Evolutionary conservation across 1,140 invertebrate species (phyloP), one percentile per base, ranked within the genome.

Genomic region (Spodoptera frugiperda): DNA sequence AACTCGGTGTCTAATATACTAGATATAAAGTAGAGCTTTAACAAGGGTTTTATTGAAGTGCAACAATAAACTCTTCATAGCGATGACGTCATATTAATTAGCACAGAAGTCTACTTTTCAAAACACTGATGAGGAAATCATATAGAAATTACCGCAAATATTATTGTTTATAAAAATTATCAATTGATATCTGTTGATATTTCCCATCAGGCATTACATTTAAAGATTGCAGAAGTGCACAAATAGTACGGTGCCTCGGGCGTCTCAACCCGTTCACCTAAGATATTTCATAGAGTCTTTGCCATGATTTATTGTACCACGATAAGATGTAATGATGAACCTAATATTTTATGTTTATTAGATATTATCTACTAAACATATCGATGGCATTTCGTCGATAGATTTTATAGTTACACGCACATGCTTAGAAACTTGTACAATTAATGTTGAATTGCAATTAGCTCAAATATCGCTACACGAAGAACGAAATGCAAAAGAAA

Each of bases 271-370:
- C 57, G 33, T 8, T 61, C 57, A 61, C 57, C 57, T 61, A 10
- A 61, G 15, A 17, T 17, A 39, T 61, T 44, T 61, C n/a, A 39
- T 39, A 39, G n/a, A 61, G 25, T 39, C 57, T 44, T 11, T 17
- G 30, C 57, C 30, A 17, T 39, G 33, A 61, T 61, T 17, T 61
- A 61, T 61, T 61, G 14, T 10, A 33, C 9, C 39, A 30, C 30
- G 57, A 61, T 61, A 39, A 44, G 57, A 61, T 61, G 57, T 44
- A 61, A 61, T 39, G 57, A 61, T 61, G 57, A 61, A 39, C 30
- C 57, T 61, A 39, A 61, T 61, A 33, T 59, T 59, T 59, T 59
- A 59, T 59, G 55, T 59, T 59, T 33, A 59, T 59, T 30, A n/a
- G 55, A 59, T 59, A 14, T 14, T 59, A 59, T 59, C 55, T 59